phyloP scores from a whole-genome alignment of 2,888 invertebrate genomes.

The Carpatolechia fugitivella region DNA sequence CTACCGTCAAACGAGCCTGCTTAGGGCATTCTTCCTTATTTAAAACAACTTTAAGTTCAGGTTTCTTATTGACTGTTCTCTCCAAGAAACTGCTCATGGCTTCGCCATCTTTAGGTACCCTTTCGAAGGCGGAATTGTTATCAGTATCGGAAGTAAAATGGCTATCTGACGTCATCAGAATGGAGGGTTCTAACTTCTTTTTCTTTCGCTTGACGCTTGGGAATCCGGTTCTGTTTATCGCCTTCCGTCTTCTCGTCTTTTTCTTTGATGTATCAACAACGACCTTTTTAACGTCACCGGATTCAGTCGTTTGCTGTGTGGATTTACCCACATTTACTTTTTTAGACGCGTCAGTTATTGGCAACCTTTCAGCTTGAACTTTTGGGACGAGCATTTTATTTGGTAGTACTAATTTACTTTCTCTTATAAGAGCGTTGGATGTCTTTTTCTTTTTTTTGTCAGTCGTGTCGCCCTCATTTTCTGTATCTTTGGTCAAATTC shows the following conservation, averaged over 20 bases:
- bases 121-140: slow-evolving; percentile 78
- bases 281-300: slow-evolving; percentile 45
- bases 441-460: slow-evolving; percentile 71
- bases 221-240: slow-evolving; percentile 92
- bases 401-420: slow-evolving; percentile 69
- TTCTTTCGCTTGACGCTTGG: slow-evolving; percentile 91
- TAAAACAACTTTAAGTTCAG: slow-evolving; percentile 69
- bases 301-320: slow-evolving; percentile 41
- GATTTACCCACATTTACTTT: slow-evolving; percentile 47
- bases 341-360: slow-evolving; percentile 47
- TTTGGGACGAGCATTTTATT: slow-evolving; percentile 62
- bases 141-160: slow-evolving; percentile 67
- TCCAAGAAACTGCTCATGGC: slow-evolving; percentile 83
- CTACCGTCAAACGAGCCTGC: slow-evolving; percentile 79
- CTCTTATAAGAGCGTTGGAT: slow-evolving; percentile 59
- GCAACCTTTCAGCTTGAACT: slow-evolving; percentile 60
- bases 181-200: slow-evolving; percentile 76
- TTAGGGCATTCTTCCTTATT: slow-evolving; percentile 74
- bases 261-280: slow-evolving; percentile 52
- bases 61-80: slow-evolving; percentile 72
- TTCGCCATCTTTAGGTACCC: slow-evolving; percentile 85
- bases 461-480: slow-evolving; percentile 54
- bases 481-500: slow-evolving; percentile 57
- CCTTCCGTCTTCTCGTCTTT: slow-evolving; percentile 83
- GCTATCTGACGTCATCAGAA: slow-evolving; percentile 51